These are phyloP conservation scores for Thecophora atra DNA, from an alignment of 2,888 invertebrate species.

Conservation along the genomic window DNA sequence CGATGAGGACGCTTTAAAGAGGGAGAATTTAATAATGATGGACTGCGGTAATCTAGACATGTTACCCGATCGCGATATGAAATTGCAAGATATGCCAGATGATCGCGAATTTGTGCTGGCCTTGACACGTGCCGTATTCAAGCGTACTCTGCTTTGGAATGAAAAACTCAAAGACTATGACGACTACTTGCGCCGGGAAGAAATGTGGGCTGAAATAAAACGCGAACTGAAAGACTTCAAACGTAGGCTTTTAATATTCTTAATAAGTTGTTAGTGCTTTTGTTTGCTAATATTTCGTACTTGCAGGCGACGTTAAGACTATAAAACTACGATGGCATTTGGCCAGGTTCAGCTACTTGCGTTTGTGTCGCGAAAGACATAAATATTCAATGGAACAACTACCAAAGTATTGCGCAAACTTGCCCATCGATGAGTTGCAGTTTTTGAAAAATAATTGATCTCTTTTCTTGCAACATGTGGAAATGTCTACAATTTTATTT, in stretches of 20 bases:
- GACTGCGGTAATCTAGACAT: slow-evolving; percentile 49
- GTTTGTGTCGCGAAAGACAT: slow-evolving; percentile 54
- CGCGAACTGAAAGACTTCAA: slow-evolving; percentile 52
- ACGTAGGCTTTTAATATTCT: slow-evolving; percentile 45
- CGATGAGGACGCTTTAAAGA: slow-evolving; percentile 57
- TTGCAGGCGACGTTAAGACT: slow-evolving; percentile 49
- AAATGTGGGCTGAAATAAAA: slow-evolving; percentile 56
- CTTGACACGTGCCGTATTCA: slow-evolving; percentile 51
- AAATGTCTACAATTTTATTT: background rate
- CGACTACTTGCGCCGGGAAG: slow-evolving; percentile 54
- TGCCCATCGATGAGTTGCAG: slow-evolving; percentile 57
- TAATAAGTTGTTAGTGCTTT: background rate
- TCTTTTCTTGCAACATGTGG: background rate
- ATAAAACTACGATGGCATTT: slow-evolving; percentile 61
- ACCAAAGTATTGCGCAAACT: slow-evolving; percentile 53
- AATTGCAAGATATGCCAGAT: slow-evolving; percentile 56
- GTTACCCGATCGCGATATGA: slow-evolving; percentile 39
- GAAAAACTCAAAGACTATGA: slow-evolving; percentile 50
- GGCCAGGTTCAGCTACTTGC: slow-evolving; percentile 58
- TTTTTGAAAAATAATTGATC: slow-evolving; percentile 48
- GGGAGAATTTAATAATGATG: slow-evolving; percentile 51
- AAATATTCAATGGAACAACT: slow-evolving; percentile 50
- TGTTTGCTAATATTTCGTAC: background rate
- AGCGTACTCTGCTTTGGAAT: slow-evolving; percentile 58
- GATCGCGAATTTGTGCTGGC: slow-evolving; percentile 57